Evolutionary conservation across 2,113 vertebrate species (phyloP).

Genomic region (Aythya baeri): DNA sequence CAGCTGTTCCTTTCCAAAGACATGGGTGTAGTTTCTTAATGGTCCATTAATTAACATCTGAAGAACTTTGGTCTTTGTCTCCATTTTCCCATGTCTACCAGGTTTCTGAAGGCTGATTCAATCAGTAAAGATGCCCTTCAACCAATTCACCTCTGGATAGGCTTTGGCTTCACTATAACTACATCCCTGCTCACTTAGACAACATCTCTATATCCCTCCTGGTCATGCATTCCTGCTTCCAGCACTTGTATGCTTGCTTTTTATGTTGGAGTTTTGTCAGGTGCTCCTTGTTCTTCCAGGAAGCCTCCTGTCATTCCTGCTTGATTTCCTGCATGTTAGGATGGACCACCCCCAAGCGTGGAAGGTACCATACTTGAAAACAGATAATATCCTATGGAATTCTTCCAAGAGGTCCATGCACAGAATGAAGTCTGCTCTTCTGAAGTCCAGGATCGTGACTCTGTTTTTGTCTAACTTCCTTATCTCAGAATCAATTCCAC

Average conservation of each 20-base stretch:
- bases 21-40: neutral
- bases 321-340: neutral
- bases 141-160: neutral
- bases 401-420: neutral
- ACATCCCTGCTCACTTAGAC: neutral
- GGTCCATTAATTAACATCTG: neutral
- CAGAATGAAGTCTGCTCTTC: neutral
- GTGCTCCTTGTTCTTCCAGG: neutral
- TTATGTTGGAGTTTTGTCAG: neutral
- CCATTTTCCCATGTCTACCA: neutral
- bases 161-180: neutral
- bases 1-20: neutral
- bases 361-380: neutral
- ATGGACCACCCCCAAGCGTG: no score
- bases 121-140: neutral
- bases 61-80: neutral
- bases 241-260: neutral
- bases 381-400: neutral
- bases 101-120: neutral
- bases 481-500: neutral
- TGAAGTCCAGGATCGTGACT: neutral
- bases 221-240: neutral
- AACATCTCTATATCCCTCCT: neutral
- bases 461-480: neutral
- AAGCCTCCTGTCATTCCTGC: neutral